Percentiles rank a stretch among this genome's conserved stretches.
Conservation (phyloP, 1,140 invertebrate genomes). For the Ooceraea biroi region DNA sequence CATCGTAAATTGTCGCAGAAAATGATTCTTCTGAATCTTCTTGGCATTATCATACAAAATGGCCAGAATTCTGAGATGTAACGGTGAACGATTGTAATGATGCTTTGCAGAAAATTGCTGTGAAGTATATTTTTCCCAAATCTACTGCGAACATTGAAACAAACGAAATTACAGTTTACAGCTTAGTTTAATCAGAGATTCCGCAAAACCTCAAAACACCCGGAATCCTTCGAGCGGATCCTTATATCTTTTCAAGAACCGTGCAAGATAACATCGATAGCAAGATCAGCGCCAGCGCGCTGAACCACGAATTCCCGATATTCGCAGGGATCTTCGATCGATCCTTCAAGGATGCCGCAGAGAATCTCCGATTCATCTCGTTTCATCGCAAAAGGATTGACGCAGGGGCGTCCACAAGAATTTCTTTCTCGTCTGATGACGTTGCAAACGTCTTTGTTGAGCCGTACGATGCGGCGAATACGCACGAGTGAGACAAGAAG, state of each 20-base stretch:
- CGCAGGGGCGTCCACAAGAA: neutral
- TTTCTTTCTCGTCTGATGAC: slow-evolving; percentile 25
- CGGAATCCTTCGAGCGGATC: slow-evolving; percentile 2
- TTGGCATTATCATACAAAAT: neutral
- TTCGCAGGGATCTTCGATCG: slow-evolving; percentile 50
- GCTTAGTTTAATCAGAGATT: neutral
- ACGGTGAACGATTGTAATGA: too few relatives aligned
- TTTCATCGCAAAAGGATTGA: slow-evolving; percentile 11
- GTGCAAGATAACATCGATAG: slow-evolving; percentile 63
- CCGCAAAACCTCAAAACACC: too few relatives aligned
- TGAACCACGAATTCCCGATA: slow-evolving; percentile 47
- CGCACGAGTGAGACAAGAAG: neutral
- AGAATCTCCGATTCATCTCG: slow-evolving; percentile 41
- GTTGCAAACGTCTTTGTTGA: slow-evolving; percentile 10
- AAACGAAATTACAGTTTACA: neutral
- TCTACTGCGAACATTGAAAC: neutral
- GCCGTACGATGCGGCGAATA: neutral
- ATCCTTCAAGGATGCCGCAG: slow-evolving; percentile 47
- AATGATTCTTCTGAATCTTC: neutral
- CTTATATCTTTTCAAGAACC: neutral
- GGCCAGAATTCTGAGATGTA: neutral
- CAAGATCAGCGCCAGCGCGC: slow-evolving; percentile 60
- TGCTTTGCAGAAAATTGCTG: neutral
- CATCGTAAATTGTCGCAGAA: too few relatives aligned
- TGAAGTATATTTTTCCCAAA: neutral